Evolutionary conservation across 2,888 invertebrate genomes (phyloP), one percentile per base, ranked within the genome.

Genomic region (Parasteatoda lunata): DNA sequence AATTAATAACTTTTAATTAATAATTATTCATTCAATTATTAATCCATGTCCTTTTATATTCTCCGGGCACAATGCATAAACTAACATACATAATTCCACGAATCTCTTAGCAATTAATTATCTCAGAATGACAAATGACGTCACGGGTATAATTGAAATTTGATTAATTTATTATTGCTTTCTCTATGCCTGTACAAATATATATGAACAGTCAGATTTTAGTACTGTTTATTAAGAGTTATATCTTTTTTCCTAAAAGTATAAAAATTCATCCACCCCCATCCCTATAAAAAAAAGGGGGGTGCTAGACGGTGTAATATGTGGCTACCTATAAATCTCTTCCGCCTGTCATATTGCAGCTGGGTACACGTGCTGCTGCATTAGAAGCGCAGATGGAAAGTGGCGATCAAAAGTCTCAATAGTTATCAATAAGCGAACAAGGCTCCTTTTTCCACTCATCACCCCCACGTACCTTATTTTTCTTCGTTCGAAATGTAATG

Each of bases 331-430:
- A 87, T 87, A 87, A 87, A 87, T 87, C 86, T 87, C 77, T 82
- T 87, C 77, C 77, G 86, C 66, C 82, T 87, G 86, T 87, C 82
- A 87, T 81, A 71, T 69, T 87, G 71, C 86, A 87, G 86, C 86
- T 87, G 86, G 81, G 73, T 77, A 82, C 86, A 87, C 86, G 86
- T 87, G 86, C 86, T 64, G 30, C 72, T 72, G 49, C 73, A 80
- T 72, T 68, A 77, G 69, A 72, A 73, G 77, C 81, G 86, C 86
- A 87, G 86, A 81, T 87, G 86, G 86, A 87, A 87, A 87, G 77
- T 87, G 81, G 86, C 86, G 86, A 87, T 87, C 86, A 87, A 87
- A 87, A 81, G 86, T 87, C 86, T 87, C 86, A 87, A 87, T 87
- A 77, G 86, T 73, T 77, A 82, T 81, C 81, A 86, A 86, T 86